Percentiles rank a stretch among this genome's conserved stretches.
Evolutionary conservation across 2,888 invertebrate species (phyloP).

Genomic region (Sturmia bella): DNA sequence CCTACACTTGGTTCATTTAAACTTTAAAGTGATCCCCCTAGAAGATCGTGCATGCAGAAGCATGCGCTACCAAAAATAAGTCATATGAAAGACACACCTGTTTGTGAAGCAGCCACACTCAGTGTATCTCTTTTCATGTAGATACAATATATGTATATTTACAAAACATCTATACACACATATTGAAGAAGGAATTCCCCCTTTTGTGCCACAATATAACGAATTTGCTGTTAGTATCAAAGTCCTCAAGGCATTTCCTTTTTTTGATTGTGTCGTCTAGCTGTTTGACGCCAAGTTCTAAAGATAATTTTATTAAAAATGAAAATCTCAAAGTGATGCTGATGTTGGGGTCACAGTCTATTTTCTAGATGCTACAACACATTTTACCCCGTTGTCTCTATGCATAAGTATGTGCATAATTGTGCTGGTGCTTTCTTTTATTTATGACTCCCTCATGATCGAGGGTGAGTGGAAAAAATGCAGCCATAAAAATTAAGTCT

Average conservation of each 20-base stretch:
- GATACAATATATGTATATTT: too few relatives aligned
- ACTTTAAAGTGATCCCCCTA: conserved; percentile 11
- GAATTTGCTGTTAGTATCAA: background rate
- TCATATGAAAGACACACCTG: conserved; percentile 50
- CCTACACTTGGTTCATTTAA: background rate
- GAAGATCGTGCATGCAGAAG: conserved; percentile 1
- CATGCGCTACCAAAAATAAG: conserved; percentile 29
- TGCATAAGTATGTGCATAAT: too few relatives aligned
- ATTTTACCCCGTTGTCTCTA: conserved; percentile 44
- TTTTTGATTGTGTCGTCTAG: conserved; percentile 55
- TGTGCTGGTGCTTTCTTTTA: conserved; percentile 1
- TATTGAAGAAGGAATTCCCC: background rate
- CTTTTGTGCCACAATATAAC: background rate
- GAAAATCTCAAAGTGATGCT: conserved; percentile 9
- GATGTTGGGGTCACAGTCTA: conserved; percentile 61
- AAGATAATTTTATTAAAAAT: conserved; percentile 53
- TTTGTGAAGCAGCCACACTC: conserved; percentile 3
- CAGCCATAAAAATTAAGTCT: conserved; percentile 8
- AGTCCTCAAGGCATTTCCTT: conserved; percentile 23
- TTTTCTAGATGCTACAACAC: conserved; percentile 37
- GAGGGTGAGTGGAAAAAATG: background rate
- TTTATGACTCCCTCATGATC: conserved; percentile 32
- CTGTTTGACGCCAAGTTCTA: conserved; percentile 64
- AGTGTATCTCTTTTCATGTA: background rate
- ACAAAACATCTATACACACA: too few relatives aligned